Evolutionary conservation across 2,113 vertebrate species (phyloP), one percentile per base, ranked within the genome.

Genomic region (Alectura lathami): DNA sequence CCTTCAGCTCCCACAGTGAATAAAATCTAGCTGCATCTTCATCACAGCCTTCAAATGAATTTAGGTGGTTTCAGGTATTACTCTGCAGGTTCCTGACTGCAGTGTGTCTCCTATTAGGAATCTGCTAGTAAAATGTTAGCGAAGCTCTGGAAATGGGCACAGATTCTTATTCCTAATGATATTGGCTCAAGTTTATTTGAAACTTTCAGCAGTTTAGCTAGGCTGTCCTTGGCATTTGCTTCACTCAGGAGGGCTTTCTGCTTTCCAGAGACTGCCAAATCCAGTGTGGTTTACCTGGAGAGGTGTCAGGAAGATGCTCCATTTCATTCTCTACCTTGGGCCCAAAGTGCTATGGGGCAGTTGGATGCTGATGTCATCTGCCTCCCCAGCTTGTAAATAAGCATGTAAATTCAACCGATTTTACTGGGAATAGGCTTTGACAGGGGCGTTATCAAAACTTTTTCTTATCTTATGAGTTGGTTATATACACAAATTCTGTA

Each of bases 301-400:
- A 40, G 18, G 23, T 56, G 16, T 72, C 13, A 26, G 24, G n/a
- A 72, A 72, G 24, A 64, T 48, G 42, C 16, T 64, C 13, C 11
- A 29, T 10, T 73, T 57, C 16, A 30, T 57, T 42, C 34, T 80
- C 24, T 42, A 34, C 24, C 20, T 51, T 53, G 32, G 32, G 34
- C 23, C 59, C 11, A 29, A 38, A 38, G 51, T n/a, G 11, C 3
- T 29, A 27, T 45, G 38, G 45, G 14, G 17, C 22, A 60, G 8
- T 29, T 32, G 38, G 30, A 26, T 68, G 30, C 16, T 47, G 62
- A 47, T 0, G 1, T 0, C 3, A 53, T 16, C 29, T 53, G n/a
- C 54, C 29, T 47, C 47, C 24, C 16, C 63, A 47, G n/a, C 38
- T 62, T 54, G 24, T 17, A 60, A 69, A 62, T 24, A 13, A 30